Base-by-base conservation (phyloP, 2,113 vertebrate genomes). In the Cacatua alba region DNA sequence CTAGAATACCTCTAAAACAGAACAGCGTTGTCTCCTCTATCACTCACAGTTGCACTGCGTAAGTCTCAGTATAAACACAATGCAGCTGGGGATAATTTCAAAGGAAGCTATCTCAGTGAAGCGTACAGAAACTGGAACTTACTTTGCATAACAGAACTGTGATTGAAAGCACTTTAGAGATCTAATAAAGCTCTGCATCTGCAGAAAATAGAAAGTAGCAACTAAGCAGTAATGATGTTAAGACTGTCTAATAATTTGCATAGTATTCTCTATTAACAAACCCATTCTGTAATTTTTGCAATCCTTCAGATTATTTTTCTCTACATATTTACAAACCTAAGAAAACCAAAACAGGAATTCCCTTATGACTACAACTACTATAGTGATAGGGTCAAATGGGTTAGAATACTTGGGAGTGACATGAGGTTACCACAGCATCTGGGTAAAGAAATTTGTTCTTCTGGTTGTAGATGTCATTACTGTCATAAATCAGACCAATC, bases 81-180 rank as follows among this genome's bases (percentile, higher is more conserved):
- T 11, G 39, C 72, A 84, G 16, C 65, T 82, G 77, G 48, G 51
- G 20, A 59, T 51, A 44, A 35, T 37, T 78, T 92, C 35, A 59
- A 63, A 75, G 60, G 48, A 94, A 95, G 37, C 3, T 39, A 7
- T 60, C 26, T 76, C 77, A 68, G 39, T 52, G 44, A 92, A 82
- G 51, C 8, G 0, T 64, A 28, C 26, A 68, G 57, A 55, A 92
- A 64, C 48, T 7, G 2, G 28, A 80, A 44, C 69, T 63, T 75
- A 74, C 17, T 95, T 96, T 95, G 91, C 91, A 89, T 95, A 94
- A 82, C 25, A 52, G 53, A 94, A 82, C 35, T 60, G 48, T 79
- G 33, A 75, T 76, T 75, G 81, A 96, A 96, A 92, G 48, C 17
- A 31, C 20, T 23, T 55, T 39, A 75, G 65, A 68, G 23, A 68